A percentile compares a stretch with the other conserved stretches of the same genome.
Conservation (phyloP, 2,888 invertebrate species). For the Ornithoptera priamus region DNA sequence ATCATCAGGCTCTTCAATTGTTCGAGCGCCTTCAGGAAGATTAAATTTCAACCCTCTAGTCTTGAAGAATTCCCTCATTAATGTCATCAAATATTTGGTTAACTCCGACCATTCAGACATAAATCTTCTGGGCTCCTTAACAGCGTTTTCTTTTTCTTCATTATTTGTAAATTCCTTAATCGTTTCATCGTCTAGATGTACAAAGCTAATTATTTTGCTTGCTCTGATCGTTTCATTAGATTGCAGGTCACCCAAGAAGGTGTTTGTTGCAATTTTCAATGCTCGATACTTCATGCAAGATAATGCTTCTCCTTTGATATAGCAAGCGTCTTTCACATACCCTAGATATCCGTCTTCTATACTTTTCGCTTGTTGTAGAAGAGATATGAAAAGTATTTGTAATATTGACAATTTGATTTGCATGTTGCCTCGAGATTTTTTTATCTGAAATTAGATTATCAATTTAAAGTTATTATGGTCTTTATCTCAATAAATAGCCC, state of each 20-base stretch:
- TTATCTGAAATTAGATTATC: constrained; percentile 4
- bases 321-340: constrained; percentile 70
- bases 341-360: constrained; percentile 65
- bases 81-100: constrained; percentile 66
- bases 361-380: constrained; percentile 36
- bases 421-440: constrained; percentile 30
- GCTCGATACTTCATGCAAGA: constrained; percentile 73
- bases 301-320: constrained; percentile 62
- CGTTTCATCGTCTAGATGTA: constrained; percentile 62
- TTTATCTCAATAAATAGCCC: no score
- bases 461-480: no score
- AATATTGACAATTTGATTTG: constrained; percentile 27
- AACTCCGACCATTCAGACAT: constrained; percentile 71
- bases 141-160: constrained; percentile 44
- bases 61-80: constrained; percentile 67
- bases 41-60: constrained; percentile 66
- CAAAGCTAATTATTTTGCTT: constrained; percentile 60
- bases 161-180: constrained; percentile 48
- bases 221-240: constrained; percentile 66
- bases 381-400: constrained; percentile 39
- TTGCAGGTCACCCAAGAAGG: constrained; percentile 60
- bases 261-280: constrained; percentile 64
- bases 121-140: constrained; percentile 57
- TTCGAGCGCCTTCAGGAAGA: constrained; percentile 69
- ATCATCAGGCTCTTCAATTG: constrained; percentile 61